A percentile compares a stretch with the other conserved stretches of the same genome.
These are phyloP conservation scores for Lomographa bimaculata DNA, from an alignment of 2,888 invertebrate genomes.

Conservation along the genomic window DNA sequence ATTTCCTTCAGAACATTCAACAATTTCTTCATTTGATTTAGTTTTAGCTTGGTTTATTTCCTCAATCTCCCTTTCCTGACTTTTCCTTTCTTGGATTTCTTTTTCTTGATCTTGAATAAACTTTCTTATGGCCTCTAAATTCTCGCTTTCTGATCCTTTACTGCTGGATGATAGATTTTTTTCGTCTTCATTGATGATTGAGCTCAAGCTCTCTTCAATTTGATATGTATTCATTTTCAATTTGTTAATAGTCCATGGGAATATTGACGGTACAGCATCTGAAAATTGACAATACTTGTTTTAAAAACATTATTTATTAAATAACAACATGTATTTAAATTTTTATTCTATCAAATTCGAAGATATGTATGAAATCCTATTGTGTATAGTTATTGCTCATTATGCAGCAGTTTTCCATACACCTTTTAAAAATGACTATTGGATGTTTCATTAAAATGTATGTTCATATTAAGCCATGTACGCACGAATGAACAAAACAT, in stretches of 20 bases:
- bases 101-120: slow-evolving; percentile 66
- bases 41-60: slow-evolving; percentile 29
- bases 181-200: slow-evolving; percentile 14
- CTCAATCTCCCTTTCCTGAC: slow-evolving; percentile 1
- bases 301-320: too few species aligned
- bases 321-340: too few species aligned
- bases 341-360: too few species aligned
- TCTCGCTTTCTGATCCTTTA: slow-evolving; percentile 60
- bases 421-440: too few species aligned
- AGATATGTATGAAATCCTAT: too few species aligned
- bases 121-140: slow-evolving; percentile 67
- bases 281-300: too few species aligned
- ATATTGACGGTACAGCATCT: slow-evolving; percentile 89
- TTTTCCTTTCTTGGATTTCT: slow-evolving; percentile 34
- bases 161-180: slow-evolving; percentile 38
- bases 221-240: slow-evolving; percentile 39
- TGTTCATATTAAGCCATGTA: too few species aligned
- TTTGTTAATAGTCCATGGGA: slow-evolving; percentile 80
- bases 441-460: too few species aligned
- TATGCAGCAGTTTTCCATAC: too few species aligned
- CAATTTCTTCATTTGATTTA: slow-evolving; percentile 10
- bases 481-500: too few species aligned
- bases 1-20: slow-evolving; percentile 14
- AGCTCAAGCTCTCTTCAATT: slow-evolving; percentile 10
- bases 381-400: too few species aligned